Evolutionary conservation across 2,113 vertebrate genomes (phyloP), one percentile per base, ranked within the genome.

Genomic region (Etia nguti): DNA sequence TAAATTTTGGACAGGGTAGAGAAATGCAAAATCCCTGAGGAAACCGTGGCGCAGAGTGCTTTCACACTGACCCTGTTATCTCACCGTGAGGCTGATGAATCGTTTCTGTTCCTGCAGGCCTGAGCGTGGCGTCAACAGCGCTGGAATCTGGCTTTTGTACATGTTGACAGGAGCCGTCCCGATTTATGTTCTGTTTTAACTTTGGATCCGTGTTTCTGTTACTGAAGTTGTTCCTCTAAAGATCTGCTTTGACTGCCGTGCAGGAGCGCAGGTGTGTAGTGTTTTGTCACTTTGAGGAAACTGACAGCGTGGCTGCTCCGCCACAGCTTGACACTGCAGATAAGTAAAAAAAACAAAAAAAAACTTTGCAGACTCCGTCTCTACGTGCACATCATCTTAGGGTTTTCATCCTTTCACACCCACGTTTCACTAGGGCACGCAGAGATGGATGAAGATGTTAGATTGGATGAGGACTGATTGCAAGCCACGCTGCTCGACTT

Each of bases 391-490:
- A 80, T 86, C 68, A 57, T 85, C 65, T 56, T 18, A 85, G 48
- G 85, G 82, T 82, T 87, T 85, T 84, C 62, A 83, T 81, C 57
- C 80, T 73, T 41, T 26, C 50, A 60, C 29, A 0, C 82, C 68
- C 46, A 22, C 41, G 8, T 75, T 77, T 79, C 55, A 86, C 29
- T 52, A 50, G 43, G 24, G 13, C 80, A 73, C 6, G 1, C 31
- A 24, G 46, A 85, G 83, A 94, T 80, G 83, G 75, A 88, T 90
- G 55, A 38, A 83, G 84, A 90, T 80, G 84, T 80, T 82, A 65
- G 83, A 89, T 59, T 79, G 88, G 80, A 84, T 56, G 85, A 85
- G 91, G 79, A 80, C 79, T 90, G 83, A 85, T 88, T 70, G 80
- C 43, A 16, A 83, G 54, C 88, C 81, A 52, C 48, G 34, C 80